These are phyloP conservation scores for Hirtodrosophila confusa DNA, from an alignment of 2,888 invertebrate genomes.

Conservation along the genomic window DNA sequence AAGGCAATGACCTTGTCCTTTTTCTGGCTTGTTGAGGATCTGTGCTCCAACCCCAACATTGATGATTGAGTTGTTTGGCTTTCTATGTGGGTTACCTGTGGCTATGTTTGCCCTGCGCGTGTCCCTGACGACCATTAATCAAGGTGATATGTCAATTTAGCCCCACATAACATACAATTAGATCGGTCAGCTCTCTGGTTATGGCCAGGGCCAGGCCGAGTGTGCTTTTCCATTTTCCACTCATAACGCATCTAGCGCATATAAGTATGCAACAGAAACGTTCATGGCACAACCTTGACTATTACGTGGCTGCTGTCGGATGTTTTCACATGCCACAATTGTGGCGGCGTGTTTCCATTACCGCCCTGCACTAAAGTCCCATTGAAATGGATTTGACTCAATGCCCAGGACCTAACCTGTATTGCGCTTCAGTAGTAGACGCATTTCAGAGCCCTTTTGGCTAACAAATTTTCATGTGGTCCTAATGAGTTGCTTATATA, in stretches of 20 bases:
- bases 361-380: neutral
- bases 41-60: neutral
- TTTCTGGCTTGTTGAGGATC: neutral
- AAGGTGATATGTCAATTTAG: conserved; percentile 66
- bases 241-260: conserved; percentile 8
- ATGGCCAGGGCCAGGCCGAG: conserved; percentile 1
- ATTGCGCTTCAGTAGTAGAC: too few relatives aligned
- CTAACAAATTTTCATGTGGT: conserved; percentile 11
- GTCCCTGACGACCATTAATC: conserved; percentile 52
- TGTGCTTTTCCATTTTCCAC: conserved; percentile 6
- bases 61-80: conserved; percentile 43
- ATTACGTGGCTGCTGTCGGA: neutral
- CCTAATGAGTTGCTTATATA: conserved; percentile 40
- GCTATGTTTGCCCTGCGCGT: neutral
- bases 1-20: conserved; percentile 45
- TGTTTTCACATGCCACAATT: conserved; percentile 27
- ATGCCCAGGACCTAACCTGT: neutral
- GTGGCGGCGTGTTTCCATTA: conserved; percentile 17
- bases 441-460: neutral
- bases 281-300: conserved; percentile 28
- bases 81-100: conserved; percentile 10
- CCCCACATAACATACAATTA: conserved; percentile 60
- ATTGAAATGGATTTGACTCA: neutral
- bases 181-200: conserved; percentile 23
- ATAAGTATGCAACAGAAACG: conserved; percentile 12